phyloP scores from a whole-genome alignment of 2,113 vertebrate species.

The Chinchilla lanigera region DNA sequence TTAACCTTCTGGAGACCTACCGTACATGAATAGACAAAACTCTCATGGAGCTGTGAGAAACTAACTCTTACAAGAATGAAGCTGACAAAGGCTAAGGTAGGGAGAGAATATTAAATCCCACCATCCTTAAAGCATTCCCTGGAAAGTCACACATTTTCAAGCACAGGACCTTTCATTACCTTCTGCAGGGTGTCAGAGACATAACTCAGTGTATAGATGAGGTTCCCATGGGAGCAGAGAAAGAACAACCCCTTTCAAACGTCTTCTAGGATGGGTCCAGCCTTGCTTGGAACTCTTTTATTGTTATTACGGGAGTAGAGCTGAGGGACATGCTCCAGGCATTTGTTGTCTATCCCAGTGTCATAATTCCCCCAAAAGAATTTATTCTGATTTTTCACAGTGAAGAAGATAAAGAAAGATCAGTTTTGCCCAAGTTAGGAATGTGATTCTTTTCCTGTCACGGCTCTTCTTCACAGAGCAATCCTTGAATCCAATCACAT shows the following conservation, averaged over 20 bases:
- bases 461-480: background rate
- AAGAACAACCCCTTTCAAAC: background rate
- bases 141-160: background rate
- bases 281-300: background rate
- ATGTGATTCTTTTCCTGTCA: background rate
- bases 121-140: background rate
- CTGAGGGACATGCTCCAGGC: background rate
- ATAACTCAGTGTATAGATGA: fast-evolving
- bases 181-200: fast-evolving
- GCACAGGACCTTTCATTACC: background rate
- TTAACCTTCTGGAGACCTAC: background rate
- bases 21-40: background rate
- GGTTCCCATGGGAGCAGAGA: fast-evolving
- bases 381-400: background rate
- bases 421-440: background rate
- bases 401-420: background rate
- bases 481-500: background rate
- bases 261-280: background rate
- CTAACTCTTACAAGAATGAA: background rate
- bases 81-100: background rate
- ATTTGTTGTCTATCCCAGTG: background rate
- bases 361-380: background rate
- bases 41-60: background rate
- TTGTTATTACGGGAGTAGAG: background rate
- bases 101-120: background rate